These are phyloP conservation scores for Gymnoscelis rufifasciata DNA, from an alignment of 2,888 invertebrate species.

Conservation along the genomic window DNA sequence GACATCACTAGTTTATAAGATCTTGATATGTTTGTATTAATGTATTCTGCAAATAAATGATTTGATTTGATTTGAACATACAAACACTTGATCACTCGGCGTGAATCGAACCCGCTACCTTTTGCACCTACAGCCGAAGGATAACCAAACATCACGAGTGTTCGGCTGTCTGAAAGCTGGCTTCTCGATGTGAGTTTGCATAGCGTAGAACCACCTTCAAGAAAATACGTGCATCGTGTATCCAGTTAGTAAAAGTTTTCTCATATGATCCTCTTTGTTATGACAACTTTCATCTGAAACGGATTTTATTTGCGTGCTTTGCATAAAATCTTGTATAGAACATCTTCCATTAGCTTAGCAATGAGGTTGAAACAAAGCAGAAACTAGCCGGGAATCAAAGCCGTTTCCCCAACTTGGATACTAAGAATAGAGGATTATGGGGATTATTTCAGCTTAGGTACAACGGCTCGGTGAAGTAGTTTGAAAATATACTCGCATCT, in stretches of 20 bases:
- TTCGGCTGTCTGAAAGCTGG: too few species aligned
- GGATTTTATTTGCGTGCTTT: constrained; percentile 15
- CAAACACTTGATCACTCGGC: too few species aligned
- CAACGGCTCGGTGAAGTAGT: constrained; percentile 5
- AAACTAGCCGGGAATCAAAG: constrained; percentile 10
- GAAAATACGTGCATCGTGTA: too few species aligned
- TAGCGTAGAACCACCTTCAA: too few species aligned
- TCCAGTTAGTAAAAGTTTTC: constrained; percentile 14
- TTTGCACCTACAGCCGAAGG: too few species aligned
- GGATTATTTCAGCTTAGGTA: constrained; percentile 18
- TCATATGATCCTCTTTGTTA: background rate
- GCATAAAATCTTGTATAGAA: constrained; percentile 28
- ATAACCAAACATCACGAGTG: too few species aligned
- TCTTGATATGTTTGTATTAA: too few species aligned
- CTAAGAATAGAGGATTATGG: background rate
- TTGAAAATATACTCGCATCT: constrained; percentile 6
- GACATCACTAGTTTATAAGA: too few species aligned
- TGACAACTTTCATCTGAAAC: constrained; percentile 1
- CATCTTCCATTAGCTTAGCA: constrained; percentile 41
- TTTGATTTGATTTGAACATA: too few species aligned
- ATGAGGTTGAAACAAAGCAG: constrained; percentile 10
- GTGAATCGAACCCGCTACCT: too few species aligned
- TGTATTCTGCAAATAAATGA: too few species aligned
- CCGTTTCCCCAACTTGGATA: constrained; percentile 5
- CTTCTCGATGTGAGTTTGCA: too few species aligned